These are phyloP conservation scores for Prietella phreatophila DNA, from an alignment of 2,113 vertebrate genomes.

Conservation along the genomic window DNA sequence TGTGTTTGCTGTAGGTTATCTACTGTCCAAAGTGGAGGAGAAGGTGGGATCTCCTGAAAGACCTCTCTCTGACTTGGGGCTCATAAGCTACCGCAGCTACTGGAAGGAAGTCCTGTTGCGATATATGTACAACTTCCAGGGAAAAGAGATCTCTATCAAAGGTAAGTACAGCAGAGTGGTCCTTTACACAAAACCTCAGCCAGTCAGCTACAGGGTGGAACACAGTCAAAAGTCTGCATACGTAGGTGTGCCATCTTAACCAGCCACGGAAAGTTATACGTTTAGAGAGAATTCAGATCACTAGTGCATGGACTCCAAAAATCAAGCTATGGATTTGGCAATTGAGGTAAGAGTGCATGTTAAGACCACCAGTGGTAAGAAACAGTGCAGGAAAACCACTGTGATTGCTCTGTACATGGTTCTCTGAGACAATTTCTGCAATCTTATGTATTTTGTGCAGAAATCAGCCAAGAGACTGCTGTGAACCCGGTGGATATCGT, in stretches of 20 bases:
- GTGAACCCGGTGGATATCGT: constrained; percentile 98
- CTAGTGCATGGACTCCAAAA: background rate
- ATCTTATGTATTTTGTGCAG: constrained; percentile 64
- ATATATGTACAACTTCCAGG: constrained; percentile 96
- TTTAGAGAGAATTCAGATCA: background rate
- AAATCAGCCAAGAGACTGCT: constrained; percentile 98
- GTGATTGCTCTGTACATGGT: background rate
- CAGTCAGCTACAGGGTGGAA: background rate
- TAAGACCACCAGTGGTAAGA: background rate
- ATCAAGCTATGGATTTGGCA: background rate
- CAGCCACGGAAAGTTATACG: background rate
- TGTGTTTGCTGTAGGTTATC: constrained; percentile 77
- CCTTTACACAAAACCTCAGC: background rate
- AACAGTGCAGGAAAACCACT: background rate
- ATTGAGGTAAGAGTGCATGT: background rate
- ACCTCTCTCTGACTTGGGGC: constrained; percentile 92
- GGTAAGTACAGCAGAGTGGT: constrained; percentile 66
- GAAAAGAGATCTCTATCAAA: constrained; percentile 99
- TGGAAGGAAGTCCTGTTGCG: constrained; percentile 97
- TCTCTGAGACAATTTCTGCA: background rate
- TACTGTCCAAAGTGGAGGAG: constrained; percentile 97
- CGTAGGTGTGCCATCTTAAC: background rate
- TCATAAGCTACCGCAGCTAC: constrained; percentile 99
- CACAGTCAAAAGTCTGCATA: background rate
- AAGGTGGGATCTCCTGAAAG: constrained; percentile 96